Conservation (phyloP, 2,888 invertebrate genomes). For the Amblyteles armatorius region DNA sequence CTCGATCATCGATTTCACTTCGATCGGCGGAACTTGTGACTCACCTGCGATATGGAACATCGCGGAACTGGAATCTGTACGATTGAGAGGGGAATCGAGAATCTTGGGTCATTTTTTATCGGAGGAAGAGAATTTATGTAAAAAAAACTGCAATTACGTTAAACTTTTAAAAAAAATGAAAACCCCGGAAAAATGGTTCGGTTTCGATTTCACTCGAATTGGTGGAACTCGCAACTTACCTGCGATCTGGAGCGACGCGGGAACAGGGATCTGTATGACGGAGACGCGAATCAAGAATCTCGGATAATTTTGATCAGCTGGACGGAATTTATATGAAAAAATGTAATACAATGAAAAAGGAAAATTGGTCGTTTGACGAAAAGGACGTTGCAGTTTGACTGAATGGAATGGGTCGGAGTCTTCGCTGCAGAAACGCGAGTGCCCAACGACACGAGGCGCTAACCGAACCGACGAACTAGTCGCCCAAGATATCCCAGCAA, state of each 20-base stretch:
- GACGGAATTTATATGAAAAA: neutral
- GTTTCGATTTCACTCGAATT: no score
- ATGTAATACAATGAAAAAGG: neutral
- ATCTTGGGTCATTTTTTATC: neutral
- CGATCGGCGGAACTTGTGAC: conserved; percentile 5
- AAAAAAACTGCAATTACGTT: neutral
- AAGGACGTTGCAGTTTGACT: neutral
- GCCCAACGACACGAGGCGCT: neutral
- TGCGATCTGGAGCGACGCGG: conserved; percentile 19
- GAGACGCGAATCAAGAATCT: conserved; percentile 21
- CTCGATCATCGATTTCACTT: conserved; percentile 39
- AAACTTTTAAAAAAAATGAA: neutral
- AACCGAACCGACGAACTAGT: neutral
- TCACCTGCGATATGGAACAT: neutral
- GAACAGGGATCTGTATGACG: neutral
- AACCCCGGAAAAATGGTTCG: neutral
- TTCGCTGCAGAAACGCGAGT: neutral
- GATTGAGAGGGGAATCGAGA: conserved; percentile 14
- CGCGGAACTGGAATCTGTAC: neutral
- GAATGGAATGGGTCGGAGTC: neutral
- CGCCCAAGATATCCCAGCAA: neutral
- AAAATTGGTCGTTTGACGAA: neutral
- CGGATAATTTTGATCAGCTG: neutral
- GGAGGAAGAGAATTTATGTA: neutral
- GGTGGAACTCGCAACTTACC: neutral